Evolutionary conservation across 2,797 vertebrate species (phyloP).

Genomic region (Gorsachius magnificus): DNA sequence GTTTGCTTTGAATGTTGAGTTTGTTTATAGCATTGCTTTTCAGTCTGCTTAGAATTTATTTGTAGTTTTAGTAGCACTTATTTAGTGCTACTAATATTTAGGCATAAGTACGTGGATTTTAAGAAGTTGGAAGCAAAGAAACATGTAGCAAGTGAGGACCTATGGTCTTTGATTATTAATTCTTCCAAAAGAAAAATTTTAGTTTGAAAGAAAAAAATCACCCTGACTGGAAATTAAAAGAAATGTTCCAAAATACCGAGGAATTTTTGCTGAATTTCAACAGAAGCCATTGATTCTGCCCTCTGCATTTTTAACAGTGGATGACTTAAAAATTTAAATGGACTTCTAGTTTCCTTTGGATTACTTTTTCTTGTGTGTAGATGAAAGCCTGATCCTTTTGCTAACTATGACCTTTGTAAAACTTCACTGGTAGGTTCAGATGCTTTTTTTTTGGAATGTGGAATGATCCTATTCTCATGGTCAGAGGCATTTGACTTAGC

Average conservation of each 20-base stretch:
- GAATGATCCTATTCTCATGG: background rate
- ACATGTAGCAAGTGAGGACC: background rate
- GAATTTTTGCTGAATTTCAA: background rate
- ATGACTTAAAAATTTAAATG: background rate
- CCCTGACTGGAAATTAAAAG: background rate
- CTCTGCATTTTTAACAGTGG: background rate
- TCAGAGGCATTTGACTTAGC: background rate
- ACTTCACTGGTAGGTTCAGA: fast-evolving
- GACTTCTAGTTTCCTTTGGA: background rate
- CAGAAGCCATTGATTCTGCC: background rate
- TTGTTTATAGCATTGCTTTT: background rate
- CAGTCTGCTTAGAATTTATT: background rate
- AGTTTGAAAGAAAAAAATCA: background rate
- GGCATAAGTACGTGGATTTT: background rate
- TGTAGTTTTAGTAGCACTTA: background rate
- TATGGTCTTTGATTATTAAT: background rate
- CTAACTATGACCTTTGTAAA: background rate
- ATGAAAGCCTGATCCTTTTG: background rate
- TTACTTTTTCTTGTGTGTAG: background rate
- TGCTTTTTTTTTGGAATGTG: background rate
- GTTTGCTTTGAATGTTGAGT: background rate
- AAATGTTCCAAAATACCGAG: background rate
- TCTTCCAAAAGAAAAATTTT: background rate
- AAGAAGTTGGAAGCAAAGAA: background rate
- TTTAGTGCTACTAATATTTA: too few species aligned